Conservation (phyloP, 2,113 vertebrate genomes). For the Hepsetus odoe region DNA sequence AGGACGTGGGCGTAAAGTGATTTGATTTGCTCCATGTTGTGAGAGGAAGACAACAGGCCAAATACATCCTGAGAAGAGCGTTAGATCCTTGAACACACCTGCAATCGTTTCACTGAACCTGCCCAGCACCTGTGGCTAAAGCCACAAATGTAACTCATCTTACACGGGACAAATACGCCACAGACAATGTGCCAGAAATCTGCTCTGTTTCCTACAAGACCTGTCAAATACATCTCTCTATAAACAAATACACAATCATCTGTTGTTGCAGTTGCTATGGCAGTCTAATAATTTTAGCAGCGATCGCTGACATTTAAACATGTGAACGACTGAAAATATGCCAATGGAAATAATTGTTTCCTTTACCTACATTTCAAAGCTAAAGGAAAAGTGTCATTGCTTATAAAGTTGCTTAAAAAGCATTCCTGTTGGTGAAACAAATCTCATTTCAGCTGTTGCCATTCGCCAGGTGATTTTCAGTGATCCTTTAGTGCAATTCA, state of each 20-base stretch:
- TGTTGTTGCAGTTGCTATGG: background rate
- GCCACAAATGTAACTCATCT: background rate
- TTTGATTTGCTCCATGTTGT: slow-evolving; percentile 61
- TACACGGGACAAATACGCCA: background rate
- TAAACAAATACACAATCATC: background rate
- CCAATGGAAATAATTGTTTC: too few relatives aligned
- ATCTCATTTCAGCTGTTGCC: too few relatives aligned
- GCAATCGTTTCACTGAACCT: slow-evolving; percentile 25
- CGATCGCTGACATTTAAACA: too few relatives aligned
- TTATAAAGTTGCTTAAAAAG: too few relatives aligned
- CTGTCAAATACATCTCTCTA: background rate
- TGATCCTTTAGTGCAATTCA: too few relatives aligned
- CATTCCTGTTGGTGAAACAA: too few relatives aligned
- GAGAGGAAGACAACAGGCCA: slow-evolving; percentile 50
- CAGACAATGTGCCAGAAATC: slow-evolving; percentile 26
- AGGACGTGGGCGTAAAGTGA: slow-evolving; percentile 70
- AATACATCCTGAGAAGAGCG: slow-evolving; percentile 56
- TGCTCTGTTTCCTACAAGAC: background rate
- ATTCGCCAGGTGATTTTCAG: too few relatives aligned
- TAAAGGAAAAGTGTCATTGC: too few relatives aligned
- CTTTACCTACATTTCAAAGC: too few relatives aligned
- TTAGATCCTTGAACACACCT: slow-evolving; percentile 12
- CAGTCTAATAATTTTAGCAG: too few relatives aligned
- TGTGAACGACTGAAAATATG: too few relatives aligned
- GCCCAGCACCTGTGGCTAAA: background rate